Base-by-base conservation (phyloP, 1,140 invertebrate species). In the Musca vetustissima region DNA sequence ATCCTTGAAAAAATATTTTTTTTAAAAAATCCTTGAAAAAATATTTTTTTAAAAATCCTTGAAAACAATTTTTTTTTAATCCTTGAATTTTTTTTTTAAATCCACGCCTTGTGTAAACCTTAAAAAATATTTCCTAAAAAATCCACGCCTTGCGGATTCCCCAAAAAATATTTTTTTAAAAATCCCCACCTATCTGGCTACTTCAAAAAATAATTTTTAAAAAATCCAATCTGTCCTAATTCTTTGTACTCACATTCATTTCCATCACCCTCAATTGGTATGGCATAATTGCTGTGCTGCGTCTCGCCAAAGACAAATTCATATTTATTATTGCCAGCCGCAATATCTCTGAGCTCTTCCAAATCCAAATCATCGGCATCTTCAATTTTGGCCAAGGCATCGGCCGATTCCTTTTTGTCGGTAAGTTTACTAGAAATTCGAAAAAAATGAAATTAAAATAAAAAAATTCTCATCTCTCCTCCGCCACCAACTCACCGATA, bases 401-500 rank as follows among this genome's bases (percentile, higher is more conserved):
- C 83, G 25, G 77, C 80, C 0, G 85, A 84, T 17, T 86, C 86
- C 68, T 85, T 84, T 22, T 83, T 84, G 8, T 81, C 74, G 24
- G 64, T 69, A 8, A 73, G 24, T 69, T 71, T 71, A 14, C 70
- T 71, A 47, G 19, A 66, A 66, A 14, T 4, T 4, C 14, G 0
- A 15, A 64, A 70, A 70, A 3, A 28, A 43, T 8, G 19, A 36
- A 43, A 22, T 28, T 28, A 25, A 43, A 47, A 28, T 53, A 43
- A 19, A 49, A 19, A 1, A 43, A 3, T 28, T 28, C 47, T 17
- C 50, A n/a, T n/a, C n/a, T 52, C 32, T 64, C 53, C 17, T 21
- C 15, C 25, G 14, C 24, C 8, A 59, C 14, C 14, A 64, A 43
- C 28, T 64, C 85, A 92, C 50, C 93, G 85, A 83, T 95, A 95